Percentiles rank a stretch among this genome's conserved stretches.
phyloP scores from a whole-genome alignment of 2,113 vertebrate genomes.

The Paracyprichromis sp. region DNA sequence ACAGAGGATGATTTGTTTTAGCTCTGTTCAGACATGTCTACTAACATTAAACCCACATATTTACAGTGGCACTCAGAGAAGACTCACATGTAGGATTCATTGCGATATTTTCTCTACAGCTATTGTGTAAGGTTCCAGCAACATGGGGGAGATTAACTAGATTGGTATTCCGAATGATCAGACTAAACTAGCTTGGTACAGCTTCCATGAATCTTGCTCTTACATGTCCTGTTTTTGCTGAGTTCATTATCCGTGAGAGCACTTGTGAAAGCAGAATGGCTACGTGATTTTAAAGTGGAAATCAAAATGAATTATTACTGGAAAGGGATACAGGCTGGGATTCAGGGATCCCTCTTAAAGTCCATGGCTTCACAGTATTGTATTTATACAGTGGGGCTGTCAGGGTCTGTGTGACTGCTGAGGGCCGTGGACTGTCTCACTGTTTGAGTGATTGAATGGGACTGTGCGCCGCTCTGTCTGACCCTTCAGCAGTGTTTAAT shows the following conservation, averaged over 20 bases:
- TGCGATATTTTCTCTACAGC: not conserved
- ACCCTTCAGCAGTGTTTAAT: constrained; percentile 50
- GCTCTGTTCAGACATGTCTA: not conserved
- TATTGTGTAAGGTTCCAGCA: not conserved
- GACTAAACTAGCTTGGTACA: not conserved
- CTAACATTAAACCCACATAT: not conserved
- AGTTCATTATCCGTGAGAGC: not conserved
- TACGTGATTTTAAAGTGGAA: constrained; percentile 4
- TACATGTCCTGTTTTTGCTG: not conserved
- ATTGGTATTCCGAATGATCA: not conserved
- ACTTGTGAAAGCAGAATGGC: constrained; percentile 13
- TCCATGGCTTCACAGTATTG: not conserved
- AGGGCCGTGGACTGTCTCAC: constrained; percentile 1
- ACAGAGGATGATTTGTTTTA: not conserved
- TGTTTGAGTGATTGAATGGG: constrained; percentile 19
- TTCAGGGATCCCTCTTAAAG: not conserved
- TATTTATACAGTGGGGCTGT: not conserved
- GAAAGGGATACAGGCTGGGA: not conserved
- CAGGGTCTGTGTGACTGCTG: constrained; percentile 5
- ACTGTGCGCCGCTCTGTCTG: constrained; percentile 5
- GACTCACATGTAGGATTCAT: not conserved
- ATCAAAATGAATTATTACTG: not conserved
- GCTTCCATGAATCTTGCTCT: not conserved
- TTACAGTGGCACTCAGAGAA: not conserved
- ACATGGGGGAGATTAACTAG: not conserved